Conservation (phyloP, 2,113 vertebrate genomes). For the Calidris pygmaea region DNA sequence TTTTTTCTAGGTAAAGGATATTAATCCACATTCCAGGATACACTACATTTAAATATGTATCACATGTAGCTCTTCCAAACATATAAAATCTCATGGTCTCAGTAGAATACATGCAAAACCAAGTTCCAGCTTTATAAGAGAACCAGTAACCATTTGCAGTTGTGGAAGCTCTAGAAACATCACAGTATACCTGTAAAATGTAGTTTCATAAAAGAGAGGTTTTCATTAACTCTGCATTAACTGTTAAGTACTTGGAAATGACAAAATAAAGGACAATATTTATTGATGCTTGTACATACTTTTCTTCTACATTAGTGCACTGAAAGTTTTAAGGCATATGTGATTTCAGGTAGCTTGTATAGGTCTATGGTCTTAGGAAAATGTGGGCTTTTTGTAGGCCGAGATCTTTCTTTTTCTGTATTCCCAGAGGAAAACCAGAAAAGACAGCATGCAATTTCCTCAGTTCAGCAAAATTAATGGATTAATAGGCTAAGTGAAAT, state of each 20-base stretch:
- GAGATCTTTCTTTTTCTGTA: not conserved
- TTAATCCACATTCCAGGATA: not conserved
- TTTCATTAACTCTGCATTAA: not conserved
- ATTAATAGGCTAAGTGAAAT: not conserved
- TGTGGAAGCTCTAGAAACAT: not conserved
- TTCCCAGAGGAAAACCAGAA: not conserved
- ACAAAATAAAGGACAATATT: not conserved
- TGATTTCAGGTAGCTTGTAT: not conserved
- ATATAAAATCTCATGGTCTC: not conserved
- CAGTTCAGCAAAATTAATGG: not conserved
- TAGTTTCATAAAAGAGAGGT: not conserved
- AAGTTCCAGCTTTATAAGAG: not conserved
- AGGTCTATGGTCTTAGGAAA: not conserved
- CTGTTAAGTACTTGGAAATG: not conserved
- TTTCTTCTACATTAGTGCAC: fast-evolving
- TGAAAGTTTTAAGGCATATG: not conserved
- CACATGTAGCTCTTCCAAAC: not conserved
- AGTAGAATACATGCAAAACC: not conserved
- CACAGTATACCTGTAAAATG: not conserved
- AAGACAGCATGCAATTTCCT: not conserved
- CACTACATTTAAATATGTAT: not conserved
- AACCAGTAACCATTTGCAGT: not conserved
- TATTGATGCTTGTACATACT: not conserved
- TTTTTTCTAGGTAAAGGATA: not conserved
- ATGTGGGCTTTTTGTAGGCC: not conserved